phyloP scores from a whole-genome alignment of 2,113 vertebrate genomes.

The Pseudopodoces humilis region DNA sequence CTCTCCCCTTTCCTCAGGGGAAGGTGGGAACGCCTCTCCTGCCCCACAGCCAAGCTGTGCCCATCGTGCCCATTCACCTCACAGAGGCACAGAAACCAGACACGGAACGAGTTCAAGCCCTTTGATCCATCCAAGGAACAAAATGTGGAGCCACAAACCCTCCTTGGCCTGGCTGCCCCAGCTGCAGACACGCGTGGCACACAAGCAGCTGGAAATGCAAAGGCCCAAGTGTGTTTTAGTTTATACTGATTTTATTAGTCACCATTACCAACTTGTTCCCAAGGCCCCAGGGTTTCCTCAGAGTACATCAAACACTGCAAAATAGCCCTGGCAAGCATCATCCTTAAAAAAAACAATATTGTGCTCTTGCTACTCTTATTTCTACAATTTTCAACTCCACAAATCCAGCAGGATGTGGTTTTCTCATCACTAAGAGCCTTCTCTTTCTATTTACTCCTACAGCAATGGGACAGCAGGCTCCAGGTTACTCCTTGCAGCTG shows the following conservation, averaged over 20 bases:
- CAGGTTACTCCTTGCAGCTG: rapidly evolving
- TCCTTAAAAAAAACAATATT: neutral
- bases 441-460: no score
- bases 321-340: neutral
- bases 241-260: neutral
- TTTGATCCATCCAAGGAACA: neutral
- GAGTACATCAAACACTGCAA: neutral
- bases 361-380: neutral
- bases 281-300: neutral
- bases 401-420: neutral
- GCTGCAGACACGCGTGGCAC: neutral
- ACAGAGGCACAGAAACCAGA: neutral
- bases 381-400: neutral
- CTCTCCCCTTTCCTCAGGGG: neutral
- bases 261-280: neutral
- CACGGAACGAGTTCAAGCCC: neutral
- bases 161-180: neutral
- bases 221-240: no score
- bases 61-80: neutral
- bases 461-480: neutral
- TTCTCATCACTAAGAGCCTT: neutral
- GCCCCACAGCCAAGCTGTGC: neutral
- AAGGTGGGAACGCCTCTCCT: no score
- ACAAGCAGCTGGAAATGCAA: rapidly evolving
- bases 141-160: neutral